Conservation (phyloP, 2,113 vertebrate genomes). For the Fulmarus glacialis region DNA sequence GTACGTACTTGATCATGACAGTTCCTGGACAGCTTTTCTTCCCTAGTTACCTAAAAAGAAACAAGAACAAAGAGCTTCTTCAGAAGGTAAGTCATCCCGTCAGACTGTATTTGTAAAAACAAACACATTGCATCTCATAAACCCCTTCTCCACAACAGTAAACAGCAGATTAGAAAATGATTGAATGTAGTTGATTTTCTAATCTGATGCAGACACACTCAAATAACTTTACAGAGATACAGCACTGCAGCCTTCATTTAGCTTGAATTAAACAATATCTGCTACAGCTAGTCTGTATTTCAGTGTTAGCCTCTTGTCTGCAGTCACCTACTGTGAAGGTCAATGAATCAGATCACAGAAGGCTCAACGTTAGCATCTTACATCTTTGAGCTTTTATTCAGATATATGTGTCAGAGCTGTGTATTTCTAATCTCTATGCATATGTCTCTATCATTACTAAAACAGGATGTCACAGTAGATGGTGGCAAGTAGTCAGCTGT, state of each 20-base stretch:
- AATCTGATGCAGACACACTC: slow-evolving; percentile 36
- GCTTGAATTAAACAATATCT: slow-evolving; percentile 14
- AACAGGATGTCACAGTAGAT: background rate
- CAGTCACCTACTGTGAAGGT: background rate
- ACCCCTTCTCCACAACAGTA: background rate
- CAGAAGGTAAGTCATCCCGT: slow-evolving; percentile 18
- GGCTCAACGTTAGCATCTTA: background rate
- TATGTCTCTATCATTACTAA: background rate
- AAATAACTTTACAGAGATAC: background rate
- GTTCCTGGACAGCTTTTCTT: slow-evolving; percentile 37
- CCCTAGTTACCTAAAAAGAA: background rate
- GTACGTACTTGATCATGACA: background rate
- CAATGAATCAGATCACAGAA: background rate
- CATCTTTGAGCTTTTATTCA: background rate
- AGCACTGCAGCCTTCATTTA: background rate
- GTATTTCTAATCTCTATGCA: background rate
- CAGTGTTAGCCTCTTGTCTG: background rate
- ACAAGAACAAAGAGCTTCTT: slow-evolving; percentile 13
- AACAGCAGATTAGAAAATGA: slow-evolving; percentile 40
- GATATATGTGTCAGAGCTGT: background rate
- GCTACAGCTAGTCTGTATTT: background rate
- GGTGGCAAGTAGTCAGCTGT: background rate
- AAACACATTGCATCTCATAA: slow-evolving; percentile 13
- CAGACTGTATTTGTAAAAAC: slow-evolving; percentile 12
- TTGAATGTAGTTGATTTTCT: slow-evolving; percentile 21